These are phyloP conservation scores for Deilephila elpenor DNA, from an alignment of 2,888 invertebrate genomes.

Conservation along the genomic window DNA sequence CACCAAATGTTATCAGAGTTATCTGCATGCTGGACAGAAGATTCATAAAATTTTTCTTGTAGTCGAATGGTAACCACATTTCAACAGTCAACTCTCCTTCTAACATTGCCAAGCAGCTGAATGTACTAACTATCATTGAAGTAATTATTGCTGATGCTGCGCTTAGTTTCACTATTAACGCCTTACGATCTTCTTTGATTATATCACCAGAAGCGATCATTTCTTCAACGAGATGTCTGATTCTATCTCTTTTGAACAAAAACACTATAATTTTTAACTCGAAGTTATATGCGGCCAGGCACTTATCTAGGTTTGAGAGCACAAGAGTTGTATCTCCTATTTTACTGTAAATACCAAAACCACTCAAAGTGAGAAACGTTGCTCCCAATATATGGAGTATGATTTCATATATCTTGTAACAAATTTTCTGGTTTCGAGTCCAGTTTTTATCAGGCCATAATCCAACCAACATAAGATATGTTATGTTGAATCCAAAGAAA, in stretches of 20 bases:
- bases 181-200: slow-evolving; percentile 53
- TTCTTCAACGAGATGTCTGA: slow-evolving; percentile 58
- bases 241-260: slow-evolving; percentile 50
- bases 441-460: slow-evolving; percentile 64
- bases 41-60: slow-evolving; percentile 53
- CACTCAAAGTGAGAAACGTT: slow-evolving; percentile 52
- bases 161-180: slow-evolving; percentile 56
- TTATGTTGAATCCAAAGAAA: slow-evolving; percentile 67
- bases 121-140: slow-evolving; percentile 48
- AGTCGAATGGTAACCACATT: slow-evolving; percentile 73
- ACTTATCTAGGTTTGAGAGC: slow-evolving; percentile 65
- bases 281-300: slow-evolving; percentile 62
- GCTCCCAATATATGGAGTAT: slow-evolving; percentile 52
- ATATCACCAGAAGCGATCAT: slow-evolving; percentile 64
- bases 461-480: slow-evolving; percentile 64
- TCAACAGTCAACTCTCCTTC: slow-evolving; percentile 65
- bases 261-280: slow-evolving; percentile 63
- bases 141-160: slow-evolving; percentile 50
- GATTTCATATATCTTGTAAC: slow-evolving; percentile 61
- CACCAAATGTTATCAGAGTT: slow-evolving; percentile 48
- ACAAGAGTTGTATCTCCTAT: slow-evolving; percentile 52
- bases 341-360: slow-evolving; percentile 58
- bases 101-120: slow-evolving; percentile 53
- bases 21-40: slow-evolving; percentile 58
- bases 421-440: slow-evolving; percentile 39